These are phyloP conservation scores for Cassiopea xamachana DNA, from an alignment of 30 jellyfish, hydroid and myxozoan species.

Conservation along the genomic window DNA sequence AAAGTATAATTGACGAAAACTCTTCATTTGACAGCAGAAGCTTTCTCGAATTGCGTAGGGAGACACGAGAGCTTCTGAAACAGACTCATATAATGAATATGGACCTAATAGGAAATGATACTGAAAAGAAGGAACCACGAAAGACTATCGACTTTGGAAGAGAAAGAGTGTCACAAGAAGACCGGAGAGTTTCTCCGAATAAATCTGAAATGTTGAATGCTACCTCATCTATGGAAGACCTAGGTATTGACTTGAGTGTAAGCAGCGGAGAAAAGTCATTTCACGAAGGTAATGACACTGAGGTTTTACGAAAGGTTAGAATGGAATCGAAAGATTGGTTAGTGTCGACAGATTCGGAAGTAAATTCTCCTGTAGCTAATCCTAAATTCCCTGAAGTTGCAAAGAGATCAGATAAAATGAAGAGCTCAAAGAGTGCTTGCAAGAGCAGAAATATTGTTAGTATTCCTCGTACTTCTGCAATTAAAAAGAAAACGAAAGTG, in stretches of 20 bases:
- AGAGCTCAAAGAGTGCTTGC: not conserved
- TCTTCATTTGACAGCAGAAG: not conserved
- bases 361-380: not conserved
- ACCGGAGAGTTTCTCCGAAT: not conserved
- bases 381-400: not conserved
- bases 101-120: conserved; percentile 2
- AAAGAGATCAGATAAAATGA: not conserved
- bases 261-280: conserved; percentile 1
- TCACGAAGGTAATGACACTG: not conserved
- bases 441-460: not conserved
- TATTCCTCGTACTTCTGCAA: conserved; percentile 27
- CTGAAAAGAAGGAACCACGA: not conserved
- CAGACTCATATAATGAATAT: conserved; percentile 10
- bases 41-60: not conserved
- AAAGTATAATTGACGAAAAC: not conserved
- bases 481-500: conserved; percentile 19
- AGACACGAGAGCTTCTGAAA: conserved; percentile 3
- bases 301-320: not conserved
- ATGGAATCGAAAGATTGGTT: not conserved
- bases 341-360: not conserved
- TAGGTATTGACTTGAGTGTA: conserved; percentile 31
- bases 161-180: not conserved
- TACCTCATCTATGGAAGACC: conserved; percentile 24
- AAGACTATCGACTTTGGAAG: not conserved
- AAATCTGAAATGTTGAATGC: not conserved